Conservation (phyloP, 2,888 invertebrate species). For the Epinotia ramella region DNA sequence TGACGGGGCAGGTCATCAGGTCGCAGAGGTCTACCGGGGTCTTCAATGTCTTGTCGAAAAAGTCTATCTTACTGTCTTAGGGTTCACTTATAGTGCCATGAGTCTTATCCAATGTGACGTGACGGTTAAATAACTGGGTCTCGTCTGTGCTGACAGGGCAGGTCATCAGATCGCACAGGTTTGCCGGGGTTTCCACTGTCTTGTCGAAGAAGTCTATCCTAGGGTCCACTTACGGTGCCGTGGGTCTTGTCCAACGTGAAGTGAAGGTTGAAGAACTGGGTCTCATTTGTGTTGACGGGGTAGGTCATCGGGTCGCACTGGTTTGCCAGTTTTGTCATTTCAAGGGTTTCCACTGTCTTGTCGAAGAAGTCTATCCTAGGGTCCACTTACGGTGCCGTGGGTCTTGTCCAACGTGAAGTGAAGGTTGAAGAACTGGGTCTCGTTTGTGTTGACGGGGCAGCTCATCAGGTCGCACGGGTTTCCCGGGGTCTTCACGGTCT, state of each 20-base stretch:
- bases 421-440: constrained; percentile 62
- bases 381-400: constrained; percentile 57
- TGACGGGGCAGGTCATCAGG: constrained; percentile 47
- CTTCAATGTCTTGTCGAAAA: not conserved
- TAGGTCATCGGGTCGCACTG: constrained; percentile 62
- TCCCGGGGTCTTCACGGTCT: constrained; percentile 53
- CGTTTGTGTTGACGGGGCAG: constrained; percentile 62
- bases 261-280: constrained; percentile 62
- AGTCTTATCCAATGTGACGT: constrained; percentile 59
- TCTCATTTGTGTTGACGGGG: constrained; percentile 59
- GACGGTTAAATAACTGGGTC: constrained; percentile 61
- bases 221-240: constrained; percentile 56
- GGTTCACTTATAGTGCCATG: constrained; percentile 57
- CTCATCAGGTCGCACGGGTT: constrained; percentile 60
- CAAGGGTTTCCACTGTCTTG: too few species aligned
- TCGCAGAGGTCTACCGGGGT: not conserved
- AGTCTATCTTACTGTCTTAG: too few species aligned
- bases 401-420: constrained; percentile 61
- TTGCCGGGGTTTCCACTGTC: not conserved
- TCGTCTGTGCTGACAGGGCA: constrained; percentile 50
- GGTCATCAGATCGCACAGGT: constrained; percentile 44
- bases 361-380: not conserved
- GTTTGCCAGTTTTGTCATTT: too few species aligned
- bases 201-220: not conserved
- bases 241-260: constrained; percentile 59